Evolutionary conservation across 2,113 vertebrate genomes (phyloP).

Genomic region (Brachyistius frenatus): DNA sequence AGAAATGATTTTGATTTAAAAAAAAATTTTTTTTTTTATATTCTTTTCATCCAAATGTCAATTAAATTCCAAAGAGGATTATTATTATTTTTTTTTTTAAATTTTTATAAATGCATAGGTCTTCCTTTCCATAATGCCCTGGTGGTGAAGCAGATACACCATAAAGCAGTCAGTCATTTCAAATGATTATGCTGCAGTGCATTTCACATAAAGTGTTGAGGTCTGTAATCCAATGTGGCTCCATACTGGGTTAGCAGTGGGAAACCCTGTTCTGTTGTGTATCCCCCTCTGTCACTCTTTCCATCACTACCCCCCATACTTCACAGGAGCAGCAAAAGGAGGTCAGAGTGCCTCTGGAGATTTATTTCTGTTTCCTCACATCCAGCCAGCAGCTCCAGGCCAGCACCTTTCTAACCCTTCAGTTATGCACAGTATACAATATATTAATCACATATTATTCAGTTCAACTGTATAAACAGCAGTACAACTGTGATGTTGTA

Average conservation of each 20-base stretch:
- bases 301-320: conserved; percentile 7
- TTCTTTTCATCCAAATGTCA: no score
- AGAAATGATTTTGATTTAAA: no score
- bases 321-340: conserved; percentile 54
- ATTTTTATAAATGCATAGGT: no score
- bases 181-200: no score
- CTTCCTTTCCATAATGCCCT: no score
- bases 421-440: not conserved
- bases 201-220: not conserved
- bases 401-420: conserved; percentile 24
- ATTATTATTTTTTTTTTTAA: no score
- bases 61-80: no score
- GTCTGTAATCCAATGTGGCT: not conserved
- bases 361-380: conserved; percentile 34
- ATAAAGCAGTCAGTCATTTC: no score
- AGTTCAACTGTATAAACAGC: not conserved
- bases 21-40: no score
- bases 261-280: conserved; percentile 3
- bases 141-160: no score
- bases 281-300: not conserved
- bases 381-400: conserved; percentile 21
- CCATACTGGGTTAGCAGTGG: conserved; percentile 10
- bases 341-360: conserved; percentile 55
- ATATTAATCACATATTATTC: not conserved
- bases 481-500: not conserved